These are phyloP conservation scores for Zeus faber DNA, from an alignment of 2,113 vertebrate species.

Conservation along the genomic window DNA sequence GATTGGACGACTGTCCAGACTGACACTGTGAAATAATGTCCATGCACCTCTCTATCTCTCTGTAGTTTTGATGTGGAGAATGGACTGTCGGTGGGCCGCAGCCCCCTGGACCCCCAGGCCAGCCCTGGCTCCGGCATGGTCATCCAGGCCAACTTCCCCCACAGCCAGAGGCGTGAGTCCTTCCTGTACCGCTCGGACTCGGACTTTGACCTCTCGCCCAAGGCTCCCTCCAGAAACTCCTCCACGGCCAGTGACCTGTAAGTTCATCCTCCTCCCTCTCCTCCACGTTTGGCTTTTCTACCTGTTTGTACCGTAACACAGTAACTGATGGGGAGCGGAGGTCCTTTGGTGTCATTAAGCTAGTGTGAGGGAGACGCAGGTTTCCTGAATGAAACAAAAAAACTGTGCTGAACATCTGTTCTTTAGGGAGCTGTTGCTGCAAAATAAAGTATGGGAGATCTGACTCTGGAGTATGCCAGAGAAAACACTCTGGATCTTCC, in stretches of 20 bases:
- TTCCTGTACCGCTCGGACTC: constrained; percentile 95
- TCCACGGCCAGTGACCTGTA: constrained; percentile 89
- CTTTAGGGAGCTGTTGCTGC: no score
- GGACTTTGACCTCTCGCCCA: constrained; percentile 89
- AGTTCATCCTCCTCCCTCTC: constrained; percentile 50
- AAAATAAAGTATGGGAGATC: no score
- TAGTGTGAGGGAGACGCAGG: no score
- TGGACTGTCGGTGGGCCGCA: constrained; percentile 78
- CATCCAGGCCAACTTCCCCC: constrained; percentile 78
- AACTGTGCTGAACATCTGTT: no score
- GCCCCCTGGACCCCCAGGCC: constrained; percentile 78
- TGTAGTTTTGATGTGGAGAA: constrained; percentile 90
- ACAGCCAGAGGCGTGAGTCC: constrained; percentile 87
- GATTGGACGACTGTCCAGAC: background rate
- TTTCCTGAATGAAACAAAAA: no score
- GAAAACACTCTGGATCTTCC: no score
- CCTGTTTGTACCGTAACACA: no score
- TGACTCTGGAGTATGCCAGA: no score
- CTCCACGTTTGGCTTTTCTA: no score
- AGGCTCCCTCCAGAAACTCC: constrained; percentile 85
- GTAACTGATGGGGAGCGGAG: no score
- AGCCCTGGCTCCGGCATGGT: constrained; percentile 79
- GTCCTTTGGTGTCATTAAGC: no score
- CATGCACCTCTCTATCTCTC: background rate
- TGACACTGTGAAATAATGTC: background rate